Conservation (phyloP, 1,140 invertebrate genomes). For the Drosophila nigromelanica region DNA sequence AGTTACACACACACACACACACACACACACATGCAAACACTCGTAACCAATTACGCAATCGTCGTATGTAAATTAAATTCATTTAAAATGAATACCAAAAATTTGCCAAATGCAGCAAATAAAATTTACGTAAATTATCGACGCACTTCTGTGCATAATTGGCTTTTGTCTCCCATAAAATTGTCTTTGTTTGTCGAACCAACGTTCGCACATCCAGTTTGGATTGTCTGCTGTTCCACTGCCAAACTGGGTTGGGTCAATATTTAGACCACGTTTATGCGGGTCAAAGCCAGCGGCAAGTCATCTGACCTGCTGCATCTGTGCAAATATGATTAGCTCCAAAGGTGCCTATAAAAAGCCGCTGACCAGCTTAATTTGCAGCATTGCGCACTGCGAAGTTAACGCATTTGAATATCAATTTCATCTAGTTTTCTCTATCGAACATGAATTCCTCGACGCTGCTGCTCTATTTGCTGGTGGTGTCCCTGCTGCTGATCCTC, state of each 20-base stretch:
- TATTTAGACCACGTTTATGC: slow-evolving; percentile 9
- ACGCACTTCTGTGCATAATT: slow-evolving; percentile 28
- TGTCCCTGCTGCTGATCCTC: slow-evolving; percentile 47
- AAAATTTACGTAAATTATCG: slow-evolving; percentile 19
- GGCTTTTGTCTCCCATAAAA: slow-evolving; percentile 14
- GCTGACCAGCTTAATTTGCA: neutral
- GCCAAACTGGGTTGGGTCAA: slow-evolving; percentile 8
- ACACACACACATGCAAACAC: slow-evolving; percentile 1
- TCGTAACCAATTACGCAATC: slow-evolving; percentile 14
- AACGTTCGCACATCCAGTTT: no score
- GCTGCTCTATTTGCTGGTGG: slow-evolving; percentile 37
- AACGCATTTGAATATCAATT: neutral
- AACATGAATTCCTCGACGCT: slow-evolving; percentile 41
- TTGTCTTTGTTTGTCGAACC: slow-evolving; percentile 11
- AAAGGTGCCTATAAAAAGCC: slow-evolving; percentile 19
- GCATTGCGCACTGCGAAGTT: slow-evolving; percentile 1
- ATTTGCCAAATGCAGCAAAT: slow-evolving; percentile 26
- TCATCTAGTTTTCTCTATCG: neutral
- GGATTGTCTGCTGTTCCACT: neutral
- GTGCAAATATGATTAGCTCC: slow-evolving; percentile 23
- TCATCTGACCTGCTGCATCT: slow-evolving; percentile 26
- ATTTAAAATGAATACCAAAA: slow-evolving; percentile 12
- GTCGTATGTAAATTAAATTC: slow-evolving; percentile 23
- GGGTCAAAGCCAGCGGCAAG: slow-evolving; percentile 36
- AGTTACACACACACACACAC: slow-evolving; percentile 2